Evolutionary conservation across 2,888 invertebrate genomes (phyloP).

Genomic region (Tetragnatha montana): DNA sequence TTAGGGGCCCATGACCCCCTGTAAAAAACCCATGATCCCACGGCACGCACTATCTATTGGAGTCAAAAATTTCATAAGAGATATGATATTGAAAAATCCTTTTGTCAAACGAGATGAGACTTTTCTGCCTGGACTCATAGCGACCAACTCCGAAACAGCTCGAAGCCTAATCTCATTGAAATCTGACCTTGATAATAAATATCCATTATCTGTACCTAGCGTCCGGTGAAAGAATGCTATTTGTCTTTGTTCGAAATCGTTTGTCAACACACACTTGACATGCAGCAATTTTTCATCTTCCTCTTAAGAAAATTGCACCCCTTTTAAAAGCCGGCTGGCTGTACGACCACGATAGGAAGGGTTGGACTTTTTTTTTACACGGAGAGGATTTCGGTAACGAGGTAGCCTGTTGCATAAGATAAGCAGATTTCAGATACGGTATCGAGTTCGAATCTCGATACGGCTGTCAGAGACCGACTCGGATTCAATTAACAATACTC

Average conservation of each 20-base stretch:
- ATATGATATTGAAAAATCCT: too few relatives aligned
- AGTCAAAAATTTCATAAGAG: too few relatives aligned
- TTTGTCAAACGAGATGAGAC: too few relatives aligned
- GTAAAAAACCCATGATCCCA: too few relatives aligned
- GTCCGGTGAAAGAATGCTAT: background rate
- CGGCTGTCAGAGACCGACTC: background rate
- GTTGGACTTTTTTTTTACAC: background rate
- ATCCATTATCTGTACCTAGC: background rate
- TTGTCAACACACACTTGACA: background rate
- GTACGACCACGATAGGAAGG: too few relatives aligned
- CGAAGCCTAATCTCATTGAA: background rate
- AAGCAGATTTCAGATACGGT: background rate
- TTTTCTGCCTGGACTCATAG: too few relatives aligned
- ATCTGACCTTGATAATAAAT: background rate
- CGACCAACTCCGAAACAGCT: too few relatives aligned
- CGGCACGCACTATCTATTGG: too few relatives aligned
- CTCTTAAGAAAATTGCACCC: background rate
- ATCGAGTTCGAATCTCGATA: background rate
- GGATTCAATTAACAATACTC: background rate
- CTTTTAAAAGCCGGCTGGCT: background rate
- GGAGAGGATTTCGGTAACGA: background rate
- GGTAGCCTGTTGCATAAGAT: background rate
- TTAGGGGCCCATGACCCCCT: too few relatives aligned
- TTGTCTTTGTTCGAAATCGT: background rate
- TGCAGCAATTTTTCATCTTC: background rate